Percentiles rank a stretch among this genome's conserved stretches.
Evolutionary conservation across 2,113 vertebrate species (phyloP).

Genomic region (Carollia perspicillata): DNA sequence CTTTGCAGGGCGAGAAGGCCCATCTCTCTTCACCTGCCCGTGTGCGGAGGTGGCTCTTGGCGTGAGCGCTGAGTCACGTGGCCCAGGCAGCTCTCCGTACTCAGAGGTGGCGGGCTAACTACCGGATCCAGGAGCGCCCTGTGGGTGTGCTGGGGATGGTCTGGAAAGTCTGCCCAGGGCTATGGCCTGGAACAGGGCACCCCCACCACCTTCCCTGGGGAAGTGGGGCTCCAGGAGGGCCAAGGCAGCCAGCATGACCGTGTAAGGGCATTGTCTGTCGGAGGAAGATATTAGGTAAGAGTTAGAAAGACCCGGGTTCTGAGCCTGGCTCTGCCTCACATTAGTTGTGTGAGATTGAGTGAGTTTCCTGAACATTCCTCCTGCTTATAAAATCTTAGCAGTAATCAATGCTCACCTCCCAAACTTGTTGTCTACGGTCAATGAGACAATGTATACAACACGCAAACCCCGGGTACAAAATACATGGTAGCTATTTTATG

Average conservation of each 20-base stretch:
- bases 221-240: not conserved
- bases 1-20: not conserved
- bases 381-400: not conserved
- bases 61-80: not conserved
- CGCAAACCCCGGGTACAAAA: not conserved
- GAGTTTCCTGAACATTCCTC: not conserved
- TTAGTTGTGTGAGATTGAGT: not conserved
- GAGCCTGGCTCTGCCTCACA: not conserved
- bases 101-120: constrained; percentile 38
- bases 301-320: not conserved
- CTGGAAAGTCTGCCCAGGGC: not conserved
- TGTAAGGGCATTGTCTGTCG: not conserved
- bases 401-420: not conserved
- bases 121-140: not conserved
- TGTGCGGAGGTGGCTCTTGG: constrained; percentile 34
- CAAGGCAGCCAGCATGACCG: not conserved
- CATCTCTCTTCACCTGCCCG: constrained; percentile 49
- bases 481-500: not conserved
- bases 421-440: not conserved
- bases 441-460: not conserved
- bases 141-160: not conserved
- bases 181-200: not conserved
- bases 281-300: not conserved
- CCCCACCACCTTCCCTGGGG: not conserved
- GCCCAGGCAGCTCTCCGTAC: not conserved